Percentiles rank a stretch among this genome's conserved stretches.
Conservation (phyloP, 1,140 invertebrate genomes). For the Mactra quadrangularis region DNA sequence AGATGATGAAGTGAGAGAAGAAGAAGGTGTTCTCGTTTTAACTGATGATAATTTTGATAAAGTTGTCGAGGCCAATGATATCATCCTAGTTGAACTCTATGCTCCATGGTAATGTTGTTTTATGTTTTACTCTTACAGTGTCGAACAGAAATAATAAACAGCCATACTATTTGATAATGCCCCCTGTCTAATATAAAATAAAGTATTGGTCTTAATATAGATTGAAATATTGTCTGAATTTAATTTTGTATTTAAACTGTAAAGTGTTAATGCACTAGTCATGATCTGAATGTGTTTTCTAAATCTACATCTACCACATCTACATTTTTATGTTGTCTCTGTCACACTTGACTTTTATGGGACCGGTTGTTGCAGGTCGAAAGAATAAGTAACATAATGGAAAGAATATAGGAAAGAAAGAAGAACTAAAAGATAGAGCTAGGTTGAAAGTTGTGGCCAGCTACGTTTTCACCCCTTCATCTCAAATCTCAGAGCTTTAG, state of each 20-base stretch:
- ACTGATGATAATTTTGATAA: conserved; percentile 84
- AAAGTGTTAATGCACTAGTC: too few species aligned
- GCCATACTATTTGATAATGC: not conserved
- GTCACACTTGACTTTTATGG: too few species aligned
- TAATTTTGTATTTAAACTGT: not conserved
- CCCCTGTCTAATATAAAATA: not conserved
- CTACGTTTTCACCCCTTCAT: too few species aligned
- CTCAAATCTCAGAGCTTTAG: too few species aligned
- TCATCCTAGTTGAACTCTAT: conserved; percentile 85
- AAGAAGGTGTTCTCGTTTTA: conserved; percentile 84
- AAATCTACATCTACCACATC: too few species aligned
- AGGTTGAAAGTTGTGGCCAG: too few species aligned
- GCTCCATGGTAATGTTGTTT: conserved; percentile 84
- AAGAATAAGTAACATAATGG: too few species aligned
- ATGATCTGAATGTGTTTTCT: too few species aligned
- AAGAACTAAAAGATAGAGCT: too few species aligned
- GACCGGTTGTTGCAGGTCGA: too few species aligned
- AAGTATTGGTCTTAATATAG: not conserved
- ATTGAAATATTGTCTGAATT: not conserved
- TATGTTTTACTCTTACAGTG: not conserved
- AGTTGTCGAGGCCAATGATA: conserved; percentile 80
- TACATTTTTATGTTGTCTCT: too few species aligned
- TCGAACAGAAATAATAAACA: not conserved
- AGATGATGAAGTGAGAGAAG: conserved; percentile 73
- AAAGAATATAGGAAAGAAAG: too few species aligned